Conservation (phyloP, 2,888 invertebrate species). For the Emmelina monodactyla region DNA sequence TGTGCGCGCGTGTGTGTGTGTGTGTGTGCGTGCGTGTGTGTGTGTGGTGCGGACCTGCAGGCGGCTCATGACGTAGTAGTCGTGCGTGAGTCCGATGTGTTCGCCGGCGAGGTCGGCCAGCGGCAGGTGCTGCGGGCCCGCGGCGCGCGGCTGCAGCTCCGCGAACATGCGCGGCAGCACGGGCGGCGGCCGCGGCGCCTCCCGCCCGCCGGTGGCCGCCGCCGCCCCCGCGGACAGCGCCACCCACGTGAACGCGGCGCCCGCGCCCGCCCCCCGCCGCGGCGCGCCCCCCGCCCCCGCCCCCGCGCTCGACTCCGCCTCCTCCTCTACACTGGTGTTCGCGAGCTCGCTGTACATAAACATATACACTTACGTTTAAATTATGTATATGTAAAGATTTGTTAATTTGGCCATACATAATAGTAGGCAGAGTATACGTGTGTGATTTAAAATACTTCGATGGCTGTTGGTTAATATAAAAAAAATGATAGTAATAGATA, state of each 20-base stretch:
- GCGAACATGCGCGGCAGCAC: constrained; percentile 44
- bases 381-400: no score
- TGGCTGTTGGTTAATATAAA: no score
- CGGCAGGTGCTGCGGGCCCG: constrained; percentile 24
- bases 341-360: no score
- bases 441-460: no score
- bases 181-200: constrained; percentile 39
- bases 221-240: constrained; percentile 8
- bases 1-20: no score
- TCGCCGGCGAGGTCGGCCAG: constrained; percentile 39
- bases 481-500: no score
- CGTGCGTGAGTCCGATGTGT: constrained; percentile 38
- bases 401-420: no score
- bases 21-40: no score
- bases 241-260: constrained; percentile 12
- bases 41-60: constrained; percentile 27
- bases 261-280: constrained; percentile 5
- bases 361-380: no score
- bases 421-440: no score
- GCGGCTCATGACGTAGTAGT: constrained; percentile 42
- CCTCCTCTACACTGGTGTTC: no score
- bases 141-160: constrained; percentile 45
- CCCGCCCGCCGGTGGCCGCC: constrained; percentile 11
- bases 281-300: constrained; percentile 6
- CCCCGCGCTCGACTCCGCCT: no score